Conservation (phyloP, 2,888 invertebrate species). For the Leptodirus hochenwartii region DNA sequence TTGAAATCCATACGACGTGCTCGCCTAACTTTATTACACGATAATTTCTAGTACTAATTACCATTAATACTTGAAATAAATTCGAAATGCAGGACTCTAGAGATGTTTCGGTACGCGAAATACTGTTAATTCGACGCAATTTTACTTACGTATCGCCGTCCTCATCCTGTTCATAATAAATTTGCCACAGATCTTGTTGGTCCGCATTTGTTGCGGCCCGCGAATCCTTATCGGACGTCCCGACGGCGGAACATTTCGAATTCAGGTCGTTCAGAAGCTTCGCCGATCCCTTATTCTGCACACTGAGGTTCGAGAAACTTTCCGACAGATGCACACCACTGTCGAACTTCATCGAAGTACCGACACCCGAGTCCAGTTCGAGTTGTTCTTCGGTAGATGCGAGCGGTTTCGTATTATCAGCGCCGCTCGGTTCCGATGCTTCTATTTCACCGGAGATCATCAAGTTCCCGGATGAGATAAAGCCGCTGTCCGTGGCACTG, state of each 20-base stretch:
- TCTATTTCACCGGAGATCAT: slow-evolving; percentile 21
- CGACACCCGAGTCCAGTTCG: slow-evolving; percentile 11
- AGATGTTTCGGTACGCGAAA: no score
- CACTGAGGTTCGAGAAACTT: slow-evolving; percentile 38
- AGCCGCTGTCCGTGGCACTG: slow-evolving; percentile 24
- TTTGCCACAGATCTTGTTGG: slow-evolving; percentile 34
- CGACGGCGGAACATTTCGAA: slow-evolving; percentile 11
- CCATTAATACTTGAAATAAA: no score
- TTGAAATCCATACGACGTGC: no score
- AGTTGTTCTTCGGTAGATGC: slow-evolving; percentile 1
- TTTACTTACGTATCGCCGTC: slow-evolving; percentile 84
- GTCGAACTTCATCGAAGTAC: slow-evolving; percentile 36
- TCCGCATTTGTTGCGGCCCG: slow-evolving; percentile 10
- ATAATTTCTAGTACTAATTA: no score
- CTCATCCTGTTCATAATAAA: slow-evolving; percentile 58
- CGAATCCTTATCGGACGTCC: slow-evolving; percentile 11
- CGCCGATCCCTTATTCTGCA: slow-evolving; percentile 28
- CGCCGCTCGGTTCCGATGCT: slow-evolving; percentile 9
- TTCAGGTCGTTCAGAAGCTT: slow-evolving; percentile 23
- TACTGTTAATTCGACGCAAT: no score
- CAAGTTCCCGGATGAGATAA: slow-evolving; percentile 22
- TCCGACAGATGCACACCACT: slow-evolving; percentile 42
- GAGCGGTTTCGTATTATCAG: not conserved
- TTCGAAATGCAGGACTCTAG: no score
- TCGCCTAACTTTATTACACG: no score